phyloP scores from a whole-genome alignment of 2,888 invertebrate species.

The Drosophila multiciliata region DNA sequence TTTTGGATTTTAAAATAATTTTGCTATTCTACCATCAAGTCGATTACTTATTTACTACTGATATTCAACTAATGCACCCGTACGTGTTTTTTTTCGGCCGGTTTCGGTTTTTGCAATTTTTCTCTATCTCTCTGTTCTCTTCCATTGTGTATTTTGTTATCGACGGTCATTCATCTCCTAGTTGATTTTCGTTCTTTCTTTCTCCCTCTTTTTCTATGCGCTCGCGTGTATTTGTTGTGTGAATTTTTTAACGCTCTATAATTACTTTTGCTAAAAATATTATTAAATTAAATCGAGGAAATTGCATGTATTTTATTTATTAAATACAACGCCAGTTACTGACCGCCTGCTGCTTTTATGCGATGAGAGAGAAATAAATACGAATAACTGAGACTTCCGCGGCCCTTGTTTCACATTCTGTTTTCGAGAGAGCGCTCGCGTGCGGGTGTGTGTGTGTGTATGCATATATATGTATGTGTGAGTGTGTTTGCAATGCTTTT shows the following conservation, averaged over 20 bases:
- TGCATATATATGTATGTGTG: conserved; percentile 33
- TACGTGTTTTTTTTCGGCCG: conserved; percentile 55
- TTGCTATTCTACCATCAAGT: conserved; percentile 9
- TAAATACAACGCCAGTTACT: neutral
- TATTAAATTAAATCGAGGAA: conserved; percentile 9
- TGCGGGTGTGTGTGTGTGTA: conserved; percentile 20
- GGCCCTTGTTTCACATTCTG: conserved; percentile 35
- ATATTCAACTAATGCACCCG: conserved; percentile 64
- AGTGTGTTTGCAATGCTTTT: conserved; percentile 70
- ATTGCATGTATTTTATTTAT: conserved; percentile 14
- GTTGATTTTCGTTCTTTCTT: conserved; percentile 70
- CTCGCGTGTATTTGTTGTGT: conserved; percentile 39
- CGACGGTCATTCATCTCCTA: conserved; percentile 78
- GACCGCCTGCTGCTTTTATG: conserved; percentile 7
- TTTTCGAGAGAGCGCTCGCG: conserved; percentile 32
- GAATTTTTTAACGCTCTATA: conserved; percentile 49
- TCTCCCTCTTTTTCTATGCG: conserved; percentile 55
- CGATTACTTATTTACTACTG: conserved; percentile 29
- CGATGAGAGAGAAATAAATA: conserved; percentile 16
- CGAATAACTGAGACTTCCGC: conserved; percentile 28
- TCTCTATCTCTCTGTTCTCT: conserved; percentile 57
- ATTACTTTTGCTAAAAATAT: conserved; percentile 38
- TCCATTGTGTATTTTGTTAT: conserved; percentile 72
- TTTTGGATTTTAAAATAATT: conserved; percentile 21
- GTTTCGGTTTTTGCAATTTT: conserved; percentile 65